Base-by-base conservation (phyloP, 2,888 invertebrate genomes). In the Chloroclysta siterata region DNA sequence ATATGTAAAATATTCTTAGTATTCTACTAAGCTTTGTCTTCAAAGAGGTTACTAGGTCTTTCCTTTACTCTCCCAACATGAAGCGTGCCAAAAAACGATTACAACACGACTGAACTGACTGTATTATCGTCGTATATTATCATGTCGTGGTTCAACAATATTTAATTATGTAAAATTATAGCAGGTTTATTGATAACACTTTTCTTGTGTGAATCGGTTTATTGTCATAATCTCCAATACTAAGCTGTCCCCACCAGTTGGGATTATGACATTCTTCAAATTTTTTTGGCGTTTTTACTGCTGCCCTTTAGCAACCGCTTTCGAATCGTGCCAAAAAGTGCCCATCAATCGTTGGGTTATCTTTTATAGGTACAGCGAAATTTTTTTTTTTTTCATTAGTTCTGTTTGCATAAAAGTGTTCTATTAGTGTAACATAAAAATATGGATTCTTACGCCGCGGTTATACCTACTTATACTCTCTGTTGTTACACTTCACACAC, bases 1-100 rank as follows among this genome's bases (percentile, higher is more conserved):
- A 36, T 8, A 36, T 4, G 36, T 39, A 11, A 39, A 39, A 8
- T 39, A 39, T 71, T 72, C 60, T 53, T 55, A 68, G 44, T 53
- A 53, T 60, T 57, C 28, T 48, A 17, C 44, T 62, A 53, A 53
- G 36, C n/a, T 44, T 63, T 54, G 44, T 63, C 50, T 42, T 11
- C 51, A 48, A 50, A 44, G 54, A 63, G 53, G 54, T 48, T 39
- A 63, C 51, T 42, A 22, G 55, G 46, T 52, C 50, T 33, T 17
- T 5, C 6, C 10, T 39, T 11, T 11, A 11, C 36, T 2, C 36
- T 39, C 6, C 36, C 36, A 39, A 39, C 11, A 11, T 39, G 8
- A 11, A 39, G 8, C 10, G 8, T 39, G 11, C 11, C 6, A 39
- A 39, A 39, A 39, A 7, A 8, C 33, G 4, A 5, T 29, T 29